A percentile compares a stretch with the other conserved stretches of the same genome.
phyloP scores from a whole-genome alignment of 2,797 vertebrate genomes.

The Euthynnus affinis region DNA sequence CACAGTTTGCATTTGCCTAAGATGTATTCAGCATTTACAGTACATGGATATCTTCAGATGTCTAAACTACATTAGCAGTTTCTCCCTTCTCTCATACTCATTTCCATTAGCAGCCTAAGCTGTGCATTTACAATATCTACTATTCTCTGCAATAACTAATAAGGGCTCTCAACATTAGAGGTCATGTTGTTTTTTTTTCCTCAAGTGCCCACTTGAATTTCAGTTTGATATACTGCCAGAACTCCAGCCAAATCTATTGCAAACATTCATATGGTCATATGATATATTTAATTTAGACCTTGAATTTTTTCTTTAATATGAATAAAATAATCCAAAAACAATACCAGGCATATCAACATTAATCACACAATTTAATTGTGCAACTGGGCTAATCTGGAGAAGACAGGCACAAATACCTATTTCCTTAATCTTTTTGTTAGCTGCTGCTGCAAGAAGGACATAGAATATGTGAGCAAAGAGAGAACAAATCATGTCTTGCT shows the following conservation, averaged over 20 bases:
- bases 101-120: conserved; percentile 60
- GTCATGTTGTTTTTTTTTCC: conserved; percentile 35
- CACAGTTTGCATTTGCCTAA: conserved; percentile 52
- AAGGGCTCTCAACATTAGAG: conserved; percentile 45
- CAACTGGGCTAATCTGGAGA: conserved; percentile 46
- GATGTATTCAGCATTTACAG: conserved; percentile 43
- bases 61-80: conserved; percentile 60
- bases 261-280: background rate
- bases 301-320: background rate
- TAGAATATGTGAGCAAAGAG: conserved; percentile 38
- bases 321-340: conserved; percentile 31
- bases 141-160: conserved; percentile 48
- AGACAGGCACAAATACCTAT: background rate
- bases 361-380: conserved; percentile 15
- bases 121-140: conserved; percentile 59
- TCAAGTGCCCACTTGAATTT: conserved; percentile 42
- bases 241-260: conserved; percentile 13
- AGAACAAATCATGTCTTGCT: conserved; percentile 29
- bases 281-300: background rate
- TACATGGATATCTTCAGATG: conserved; percentile 45
- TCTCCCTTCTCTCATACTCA: conserved; percentile 28
- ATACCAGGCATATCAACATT: conserved; percentile 40
- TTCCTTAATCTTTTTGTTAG: conserved; percentile 42
- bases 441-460: conserved; percentile 37
- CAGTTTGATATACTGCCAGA: conserved; percentile 16